These are phyloP conservation scores for Drosophila tanythrix DNA, from an alignment of 2,888 invertebrate genomes.

Conservation along the genomic window DNA sequence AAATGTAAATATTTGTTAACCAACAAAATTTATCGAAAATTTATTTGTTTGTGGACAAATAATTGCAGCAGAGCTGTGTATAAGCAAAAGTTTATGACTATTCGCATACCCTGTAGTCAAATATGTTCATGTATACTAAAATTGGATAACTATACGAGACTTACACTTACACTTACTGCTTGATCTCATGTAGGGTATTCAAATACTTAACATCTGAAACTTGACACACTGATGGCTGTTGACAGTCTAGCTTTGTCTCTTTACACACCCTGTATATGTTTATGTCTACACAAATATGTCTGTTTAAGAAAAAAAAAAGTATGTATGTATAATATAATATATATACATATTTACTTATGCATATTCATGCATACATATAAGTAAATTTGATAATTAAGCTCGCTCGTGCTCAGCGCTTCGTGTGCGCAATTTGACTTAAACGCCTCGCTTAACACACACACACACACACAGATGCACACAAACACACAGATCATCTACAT, in stretches of 20 bases:
- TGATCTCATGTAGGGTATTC: slow-evolving; percentile 8
- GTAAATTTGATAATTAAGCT: slow-evolving; percentile 54
- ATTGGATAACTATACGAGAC: neutral
- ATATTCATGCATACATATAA: slow-evolving; percentile 1
- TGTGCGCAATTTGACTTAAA: slow-evolving; percentile 62
- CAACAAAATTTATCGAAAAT: slow-evolving; percentile 8
- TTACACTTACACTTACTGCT: neutral
- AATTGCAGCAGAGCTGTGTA: neutral
- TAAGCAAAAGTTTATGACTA: neutral
- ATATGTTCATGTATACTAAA: neutral
- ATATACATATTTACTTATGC: neutral
- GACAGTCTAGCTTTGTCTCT: neutral
- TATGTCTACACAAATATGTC: neutral
- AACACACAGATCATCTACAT: slow-evolving; percentile 5
- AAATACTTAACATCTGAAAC: neutral
- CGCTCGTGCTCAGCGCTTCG: slow-evolving; percentile 50
- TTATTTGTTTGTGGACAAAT: neutral
- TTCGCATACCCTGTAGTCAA: neutral
- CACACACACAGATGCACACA: slow-evolving; percentile 19
- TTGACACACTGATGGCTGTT: neutral
- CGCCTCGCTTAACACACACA: slow-evolving; percentile 52
- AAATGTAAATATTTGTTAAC: slow-evolving; percentile 15
- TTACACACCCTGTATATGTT: neutral
- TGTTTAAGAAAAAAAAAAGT: neutral
- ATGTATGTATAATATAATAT: neutral